Evolutionary conservation across 2,113 vertebrate genomes (phyloP), one percentile per base, ranked within the genome.

Genomic region (Calidris pygmaea): DNA sequence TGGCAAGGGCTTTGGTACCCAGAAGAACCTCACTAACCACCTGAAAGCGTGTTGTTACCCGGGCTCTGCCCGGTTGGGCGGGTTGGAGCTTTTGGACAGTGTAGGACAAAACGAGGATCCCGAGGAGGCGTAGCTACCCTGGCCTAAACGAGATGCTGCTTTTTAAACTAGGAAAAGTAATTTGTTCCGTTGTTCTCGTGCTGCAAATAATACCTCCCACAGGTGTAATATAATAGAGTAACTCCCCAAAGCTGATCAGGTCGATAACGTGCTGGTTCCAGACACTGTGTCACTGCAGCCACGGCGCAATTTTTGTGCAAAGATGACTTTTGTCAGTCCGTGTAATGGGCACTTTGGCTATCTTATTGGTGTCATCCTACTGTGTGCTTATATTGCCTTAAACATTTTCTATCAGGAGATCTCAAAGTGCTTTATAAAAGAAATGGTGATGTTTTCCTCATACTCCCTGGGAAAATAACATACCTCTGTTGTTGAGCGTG

Each of bases 21-120:
- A 94, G 93, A 99, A 99, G 94, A 98, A 97, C 96, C 98, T 99
- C 93, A 80, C 97, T 14, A 97, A 97, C 43, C 98, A 98, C n/a
- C 63, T 96, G 87, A 98, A 97, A 95, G 95, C 96, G 52, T 98
- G 98, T 95, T 98, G 98, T 95, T 98, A 88, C 96, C 98, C 98
- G 94, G 86, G 97, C 90, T 96, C 95, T 78, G 90, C 95, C 65
- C 96, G 85, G 56, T 85, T 93, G 35, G 78, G 93, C 30, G 30
- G 53, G 37, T 48, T 72, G 37, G 50, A 83, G 72, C 41, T 75
- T 50, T 56, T 85, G 81, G 91, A 73, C 58, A 53, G 83, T 30
- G 65, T 89, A 88, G 94, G 91, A 85, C 84, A 23, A 9, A 93
- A 82, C 2, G 23, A 95, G 96, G 90, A 95, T 59, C 70, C 84